Evolutionary conservation across 2,113 vertebrate species (phyloP), one percentile per base, ranked within the genome.

Genomic region (Galeopterus variegatus): DNA sequence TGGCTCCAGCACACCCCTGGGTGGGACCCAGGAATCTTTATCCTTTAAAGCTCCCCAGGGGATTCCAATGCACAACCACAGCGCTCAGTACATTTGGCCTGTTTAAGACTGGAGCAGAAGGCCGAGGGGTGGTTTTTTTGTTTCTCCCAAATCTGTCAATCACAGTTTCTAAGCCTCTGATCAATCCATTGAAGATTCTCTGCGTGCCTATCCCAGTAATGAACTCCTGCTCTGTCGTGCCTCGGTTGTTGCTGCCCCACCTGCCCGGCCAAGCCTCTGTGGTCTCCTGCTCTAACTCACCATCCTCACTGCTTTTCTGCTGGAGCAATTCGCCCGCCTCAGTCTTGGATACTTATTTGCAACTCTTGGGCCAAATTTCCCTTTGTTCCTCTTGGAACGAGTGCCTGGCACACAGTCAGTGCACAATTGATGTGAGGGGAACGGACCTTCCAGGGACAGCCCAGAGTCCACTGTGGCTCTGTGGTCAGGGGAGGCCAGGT

Each of bases 321-420:
- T 77, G 45, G 6, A 77, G 50, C 41, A 72, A 48, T 56, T 70
- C 36, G 11, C n/a, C 81, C 88, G 86, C 45, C 70, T 70, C 31
- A 18, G 21, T 41, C 70, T 82, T n/a, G 69, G 90, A n/a, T 65
- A 50, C 72, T 82, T 80, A 64, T 91, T 81, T 88, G 45, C 41
- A 86, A 18, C 77, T 72, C 48, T 23, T 31, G 52, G 77, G 28
- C 24, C 0, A 8, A 15, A 36, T n/a, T 33, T 67, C 8, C 9
- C 9, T 52, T 41, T 24, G 67, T 93, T 82, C 54, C 54, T 82
- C 80, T 64, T 64, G 23, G 60, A 95, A 50, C 54, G 21, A 65
- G 41, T 62, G 7, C 31, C 45, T 67, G 24, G 76, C 76, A 52
- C 33, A 41, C 19, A 62, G 8, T 41, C 1, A 1, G 67, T 73